Evolutionary conservation across 2,797 vertebrate species (phyloP).

Genomic region (Microctenopoma stevenorrisi): DNA sequence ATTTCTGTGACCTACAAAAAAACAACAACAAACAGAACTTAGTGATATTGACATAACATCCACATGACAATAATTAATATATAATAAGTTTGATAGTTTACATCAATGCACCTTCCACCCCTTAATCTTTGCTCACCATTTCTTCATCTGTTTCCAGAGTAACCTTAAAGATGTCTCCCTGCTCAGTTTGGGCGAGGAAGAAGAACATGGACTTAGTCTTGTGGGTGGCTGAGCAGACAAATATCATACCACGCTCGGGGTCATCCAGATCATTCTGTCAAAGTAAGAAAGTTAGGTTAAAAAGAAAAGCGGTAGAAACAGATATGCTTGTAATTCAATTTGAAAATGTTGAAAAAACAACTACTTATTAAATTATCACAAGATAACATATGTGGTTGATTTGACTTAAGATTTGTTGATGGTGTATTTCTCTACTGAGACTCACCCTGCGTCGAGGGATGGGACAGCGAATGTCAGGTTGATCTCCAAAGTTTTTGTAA

Average conservation of each 20-base stretch:
- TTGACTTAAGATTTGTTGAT: not conserved
- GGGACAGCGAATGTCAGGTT: slow-evolving; percentile 98
- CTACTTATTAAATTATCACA: not conserved
- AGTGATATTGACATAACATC: not conserved
- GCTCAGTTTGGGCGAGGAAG: slow-evolving; percentile 98
- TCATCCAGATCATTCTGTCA: slow-evolving; percentile 96
- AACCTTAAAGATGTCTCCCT: slow-evolving; percentile 99
- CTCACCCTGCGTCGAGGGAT: slow-evolving; percentile 97
- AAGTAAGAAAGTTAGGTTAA: not conserved
- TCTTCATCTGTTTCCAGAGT: slow-evolving; percentile 98
- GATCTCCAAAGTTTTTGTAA: slow-evolving; percentile 99
- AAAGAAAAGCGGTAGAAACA: not conserved
- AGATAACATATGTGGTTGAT: not conserved
- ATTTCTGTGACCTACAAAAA: slow-evolving; percentile 94
- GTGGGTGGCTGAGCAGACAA: slow-evolving; percentile 98
- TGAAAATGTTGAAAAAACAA: not conserved
- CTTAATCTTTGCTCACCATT: slow-evolving; percentile 86
- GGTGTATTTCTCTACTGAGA: not conserved
- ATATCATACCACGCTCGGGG: slow-evolving; percentile 98
- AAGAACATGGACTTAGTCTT: slow-evolving; percentile 99
- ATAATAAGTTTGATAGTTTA: too few species aligned
- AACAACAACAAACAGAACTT: slow-evolving; percentile 1
- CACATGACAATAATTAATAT: not conserved
- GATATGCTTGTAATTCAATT: not conserved
- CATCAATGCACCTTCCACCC: not conserved